Conservation (phyloP, 1,140 invertebrate species). For the Eubasilissa regina region DNA sequence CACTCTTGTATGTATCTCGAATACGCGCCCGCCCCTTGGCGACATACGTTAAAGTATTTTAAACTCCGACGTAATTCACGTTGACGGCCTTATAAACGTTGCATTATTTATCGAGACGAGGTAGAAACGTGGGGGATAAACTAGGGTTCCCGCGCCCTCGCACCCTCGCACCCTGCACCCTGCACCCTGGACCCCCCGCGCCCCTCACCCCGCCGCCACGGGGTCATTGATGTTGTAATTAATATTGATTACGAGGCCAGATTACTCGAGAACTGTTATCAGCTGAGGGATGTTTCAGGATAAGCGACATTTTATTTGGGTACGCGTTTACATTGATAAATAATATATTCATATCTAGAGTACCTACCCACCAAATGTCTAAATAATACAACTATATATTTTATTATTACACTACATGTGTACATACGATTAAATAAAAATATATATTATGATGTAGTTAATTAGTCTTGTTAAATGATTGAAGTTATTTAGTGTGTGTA, state of each 20-base stretch:
- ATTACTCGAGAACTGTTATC: slow-evolving; percentile 7
- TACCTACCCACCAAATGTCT: too few relatives aligned
- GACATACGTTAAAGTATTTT: background rate
- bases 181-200: background rate
- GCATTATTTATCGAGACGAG: slow-evolving; percentile 12
- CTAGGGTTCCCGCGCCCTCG: background rate
- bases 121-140: background rate
- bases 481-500: too few relatives aligned
- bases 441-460: too few relatives aligned
- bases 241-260: slow-evolving; percentile 11
- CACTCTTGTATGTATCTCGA: background rate
- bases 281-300: background rate
- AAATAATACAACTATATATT: too few relatives aligned
- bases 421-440: too few relatives aligned
- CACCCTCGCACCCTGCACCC: too few relatives aligned
- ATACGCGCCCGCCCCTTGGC: background rate
- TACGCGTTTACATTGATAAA: too few relatives aligned
- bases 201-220: background rate
- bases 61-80: slow-evolving; percentile 13
- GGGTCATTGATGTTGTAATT: slow-evolving; percentile 20
- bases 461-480: too few relatives aligned
- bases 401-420: too few relatives aligned
- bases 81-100: slow-evolving; percentile 21
- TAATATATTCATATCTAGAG: too few relatives aligned
- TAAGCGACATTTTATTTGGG: too few relatives aligned